phyloP scores from a whole-genome alignment of 2,888 invertebrate species.

The Hypolimnas misippus region DNA sequence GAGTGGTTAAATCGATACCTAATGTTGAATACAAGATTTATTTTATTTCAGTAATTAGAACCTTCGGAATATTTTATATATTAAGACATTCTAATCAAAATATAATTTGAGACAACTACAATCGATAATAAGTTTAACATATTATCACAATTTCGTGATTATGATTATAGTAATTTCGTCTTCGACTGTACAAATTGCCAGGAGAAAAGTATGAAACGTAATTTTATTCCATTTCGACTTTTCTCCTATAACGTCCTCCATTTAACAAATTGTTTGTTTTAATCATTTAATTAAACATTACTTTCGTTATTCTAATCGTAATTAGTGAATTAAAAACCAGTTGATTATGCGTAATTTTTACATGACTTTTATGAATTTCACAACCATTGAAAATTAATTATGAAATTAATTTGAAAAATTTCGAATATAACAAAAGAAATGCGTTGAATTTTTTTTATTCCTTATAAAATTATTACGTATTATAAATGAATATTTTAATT shows the following conservation, averaged over 20 bases:
- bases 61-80: no score
- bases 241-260: slow-evolving; percentile 12
- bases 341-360: slow-evolving; percentile 41
- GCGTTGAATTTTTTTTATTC: not conserved
- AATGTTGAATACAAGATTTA: no score
- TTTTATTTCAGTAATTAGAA: no score
- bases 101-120: slow-evolving; percentile 25
- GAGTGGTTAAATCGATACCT: no score
- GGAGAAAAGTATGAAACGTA: slow-evolving; percentile 47
- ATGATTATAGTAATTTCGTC: slow-evolving; percentile 48
- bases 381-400: slow-evolving; percentile 61
- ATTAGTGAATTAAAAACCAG: slow-evolving; percentile 31
- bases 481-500: slow-evolving; percentile 36
- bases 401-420: slow-evolving; percentile 10
- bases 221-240: slow-evolving; percentile 41
- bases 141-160: slow-evolving; percentile 64
- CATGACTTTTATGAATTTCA: slow-evolving; percentile 56
- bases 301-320: slow-evolving; percentile 23
- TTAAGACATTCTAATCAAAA: no score
- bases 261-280: slow-evolving; percentile 23
- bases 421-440: not conserved
- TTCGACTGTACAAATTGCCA: slow-evolving; percentile 50
- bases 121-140: slow-evolving; percentile 48
- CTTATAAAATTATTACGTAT: slow-evolving; percentile 43
- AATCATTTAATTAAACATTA: slow-evolving; percentile 13